Evolutionary conservation across 2,888 invertebrate genomes (phyloP).

Genomic region (Gymnoscelis rufifasciata): DNA sequence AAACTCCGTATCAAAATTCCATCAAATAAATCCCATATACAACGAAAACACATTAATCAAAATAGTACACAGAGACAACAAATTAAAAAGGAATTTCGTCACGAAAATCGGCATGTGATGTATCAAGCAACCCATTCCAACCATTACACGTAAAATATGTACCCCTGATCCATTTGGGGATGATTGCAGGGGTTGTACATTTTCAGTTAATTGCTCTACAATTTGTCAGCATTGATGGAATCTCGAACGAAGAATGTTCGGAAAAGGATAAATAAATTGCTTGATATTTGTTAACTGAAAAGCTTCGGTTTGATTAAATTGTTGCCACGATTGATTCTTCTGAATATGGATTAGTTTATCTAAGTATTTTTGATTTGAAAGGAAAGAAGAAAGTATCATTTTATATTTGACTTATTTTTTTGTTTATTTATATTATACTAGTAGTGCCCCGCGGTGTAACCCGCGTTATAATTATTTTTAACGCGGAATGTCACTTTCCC

Average conservation of each 20-base stretch:
- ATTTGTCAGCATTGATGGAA: conserved; percentile 11
- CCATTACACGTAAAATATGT: conserved; percentile 26
- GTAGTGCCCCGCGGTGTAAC: too few relatives aligned
- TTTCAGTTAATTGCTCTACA: conserved; percentile 20
- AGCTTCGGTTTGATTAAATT: not conserved
- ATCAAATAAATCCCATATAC: not conserved
- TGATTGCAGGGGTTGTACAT: conserved; percentile 20
- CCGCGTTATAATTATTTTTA: too few relatives aligned
- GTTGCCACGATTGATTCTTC: too few relatives aligned
- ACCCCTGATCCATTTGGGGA: conserved; percentile 19
- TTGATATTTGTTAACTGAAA: not conserved
- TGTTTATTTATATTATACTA: too few relatives aligned
- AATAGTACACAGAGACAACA: not conserved
- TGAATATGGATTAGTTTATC: too few relatives aligned
- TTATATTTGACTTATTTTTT: too few relatives aligned
- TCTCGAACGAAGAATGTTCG: conserved; percentile 2
- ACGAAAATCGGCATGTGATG: conserved; percentile 15
- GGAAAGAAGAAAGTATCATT: too few relatives aligned
- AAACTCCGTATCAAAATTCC: too few relatives aligned
- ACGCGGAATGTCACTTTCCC: too few relatives aligned
- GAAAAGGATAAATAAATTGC: not conserved
- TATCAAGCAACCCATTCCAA: conserved; percentile 19
- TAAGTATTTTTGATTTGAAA: too few relatives aligned
- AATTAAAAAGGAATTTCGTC: conserved; percentile 10
- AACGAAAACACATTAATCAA: conserved; percentile 5